Base-by-base conservation (phyloP, 2,888 invertebrate species). In the Conchocele bisecta region DNA sequence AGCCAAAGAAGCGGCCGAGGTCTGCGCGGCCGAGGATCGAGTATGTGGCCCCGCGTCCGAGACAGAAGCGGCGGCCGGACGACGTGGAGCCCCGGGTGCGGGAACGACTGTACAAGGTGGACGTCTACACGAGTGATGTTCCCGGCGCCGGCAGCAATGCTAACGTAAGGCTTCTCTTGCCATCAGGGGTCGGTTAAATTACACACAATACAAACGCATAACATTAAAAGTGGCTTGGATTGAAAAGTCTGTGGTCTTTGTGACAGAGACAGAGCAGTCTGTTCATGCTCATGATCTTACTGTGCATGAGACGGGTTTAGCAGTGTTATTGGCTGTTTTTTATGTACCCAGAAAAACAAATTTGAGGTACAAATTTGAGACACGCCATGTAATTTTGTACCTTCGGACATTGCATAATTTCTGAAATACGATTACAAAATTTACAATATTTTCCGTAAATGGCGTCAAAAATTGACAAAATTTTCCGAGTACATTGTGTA, bases 1-100 rank as follows among this genome's bases (percentile, higher is more conserved):
- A 78, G 74, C 72, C 76, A 46, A 83, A 75, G 39, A 68, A 57
- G 29, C 37, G 78, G 41, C 75, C 72, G 50, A 64, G 64, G 17
- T 66, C 66, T 9, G 73, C 77, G 2, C 84, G 79, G 59, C 82
- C 83, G 3, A 77, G 79, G 33, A 75, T 86, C 11, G 61, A 63
- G 28, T 89, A 85, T 56, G 79, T 86, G 39, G 86, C 87, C n/a
- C 88, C 88, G 4, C 67, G 37, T 20, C 88, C 88, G 0, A 76
- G 53, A 56, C 67, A 83, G 20, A 86, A 80, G 64, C 46, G 29
- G 7, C 28, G 35, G 13, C 68, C 74, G 17, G 80, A 76, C n/a
- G 77, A 82, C 26, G 63, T 76, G 33, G 63, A 70, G 13, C 66
- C 70, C 11, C 24, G 53, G 11, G 46, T 72, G 3, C 66, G 69